Evolutionary conservation across 2,797 vertebrate genomes (phyloP).

Genomic region (Jordanella pulchra): DNA sequence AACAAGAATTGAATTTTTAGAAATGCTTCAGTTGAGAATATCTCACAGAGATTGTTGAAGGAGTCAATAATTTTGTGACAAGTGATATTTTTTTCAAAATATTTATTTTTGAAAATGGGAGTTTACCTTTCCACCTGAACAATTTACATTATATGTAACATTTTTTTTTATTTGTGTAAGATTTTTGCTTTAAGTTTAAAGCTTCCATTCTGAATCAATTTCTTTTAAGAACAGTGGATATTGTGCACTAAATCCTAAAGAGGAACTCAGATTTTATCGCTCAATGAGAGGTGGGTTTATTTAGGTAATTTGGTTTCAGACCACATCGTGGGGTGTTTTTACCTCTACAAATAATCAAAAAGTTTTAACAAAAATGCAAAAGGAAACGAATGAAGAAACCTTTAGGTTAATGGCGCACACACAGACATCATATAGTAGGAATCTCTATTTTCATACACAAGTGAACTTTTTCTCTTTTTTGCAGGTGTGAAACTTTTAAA

Average conservation of each 20-base stretch:
- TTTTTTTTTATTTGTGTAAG: background rate
- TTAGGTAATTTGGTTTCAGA: conserved; percentile 39
- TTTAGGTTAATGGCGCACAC: conserved; percentile 34
- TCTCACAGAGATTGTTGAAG: background rate
- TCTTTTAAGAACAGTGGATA: background rate
- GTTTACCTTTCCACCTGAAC: background rate
- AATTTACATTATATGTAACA: background rate
- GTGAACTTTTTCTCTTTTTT: conserved; percentile 44
- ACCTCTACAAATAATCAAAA: conserved; percentile 25
- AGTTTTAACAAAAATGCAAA: conserved; percentile 38
- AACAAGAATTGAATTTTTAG: background rate
- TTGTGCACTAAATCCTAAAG: background rate
- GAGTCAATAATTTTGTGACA: background rate
- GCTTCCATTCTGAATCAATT: background rate
- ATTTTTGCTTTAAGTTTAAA: background rate
- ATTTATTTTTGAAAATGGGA: background rate
- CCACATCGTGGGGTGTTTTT: conserved; percentile 4
- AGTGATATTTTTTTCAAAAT: background rate
- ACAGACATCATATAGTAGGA: conserved; percentile 32
- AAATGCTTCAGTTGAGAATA: no score
- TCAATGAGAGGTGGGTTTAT: conserved; percentile 47
- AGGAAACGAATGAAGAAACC: conserved; percentile 28
- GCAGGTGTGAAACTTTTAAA: conserved; percentile 31
- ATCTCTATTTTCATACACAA: conserved; percentile 30
- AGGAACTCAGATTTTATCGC: conserved; percentile 24